A percentile compares a stretch with the other conserved stretches of the same genome.
Evolutionary conservation across 2,888 invertebrate species (phyloP).

Genomic region (Harpalus rufipes): DNA sequence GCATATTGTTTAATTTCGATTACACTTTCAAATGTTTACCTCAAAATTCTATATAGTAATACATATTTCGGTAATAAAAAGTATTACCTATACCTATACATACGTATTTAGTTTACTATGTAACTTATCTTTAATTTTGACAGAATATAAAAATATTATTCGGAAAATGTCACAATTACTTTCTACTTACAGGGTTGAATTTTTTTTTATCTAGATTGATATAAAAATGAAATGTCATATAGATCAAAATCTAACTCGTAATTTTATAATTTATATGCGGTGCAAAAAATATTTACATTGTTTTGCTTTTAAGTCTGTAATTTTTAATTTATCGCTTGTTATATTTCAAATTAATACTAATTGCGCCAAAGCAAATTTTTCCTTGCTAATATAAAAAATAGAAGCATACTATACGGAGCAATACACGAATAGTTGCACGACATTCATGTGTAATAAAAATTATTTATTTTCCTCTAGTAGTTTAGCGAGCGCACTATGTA

Average conservation of each 20-base stretch:
- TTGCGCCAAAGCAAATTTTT: background rate
- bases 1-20: too few relatives aligned
- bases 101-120: background rate
- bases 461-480: conserved; percentile 28
- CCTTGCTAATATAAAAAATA: background rate
- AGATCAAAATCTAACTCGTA: conserved; percentile 18
- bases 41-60: background rate
- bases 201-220: background rate
- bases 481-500: background rate
- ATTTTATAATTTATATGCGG: background rate
- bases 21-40: too few relatives aligned
- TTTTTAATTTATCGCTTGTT: conserved; percentile 32
- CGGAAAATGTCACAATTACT: background rate
- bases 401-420: background rate
- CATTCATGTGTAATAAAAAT: conserved; percentile 29
- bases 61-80: background rate
- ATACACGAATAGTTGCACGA: conserved; percentile 35
- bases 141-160: background rate
- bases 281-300: conserved; percentile 32
- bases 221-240: conserved; percentile 3
- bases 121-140: background rate
- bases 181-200: background rate
- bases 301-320: background rate
- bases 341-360: conserved; percentile 14
- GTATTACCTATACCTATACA: background rate